Conservation (phyloP, 1,140 invertebrate species). For the Zaprionus inermis region DNA sequence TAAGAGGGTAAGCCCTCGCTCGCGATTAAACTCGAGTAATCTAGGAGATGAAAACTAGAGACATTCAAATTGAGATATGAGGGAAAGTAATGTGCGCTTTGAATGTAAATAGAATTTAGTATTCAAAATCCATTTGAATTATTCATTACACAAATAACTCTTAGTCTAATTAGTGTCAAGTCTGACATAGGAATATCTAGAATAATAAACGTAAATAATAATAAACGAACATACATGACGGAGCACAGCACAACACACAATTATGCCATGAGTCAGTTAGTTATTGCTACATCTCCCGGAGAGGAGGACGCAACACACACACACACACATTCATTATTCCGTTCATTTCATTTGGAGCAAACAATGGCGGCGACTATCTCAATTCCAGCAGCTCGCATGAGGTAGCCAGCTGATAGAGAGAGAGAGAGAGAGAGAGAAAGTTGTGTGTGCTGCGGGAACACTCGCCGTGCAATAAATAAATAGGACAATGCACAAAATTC, state of each 20-base stretch:
- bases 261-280: constrained; percentile 65
- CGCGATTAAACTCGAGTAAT: neutral
- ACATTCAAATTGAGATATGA: too few relatives aligned
- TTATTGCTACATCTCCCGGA: constrained; percentile 49
- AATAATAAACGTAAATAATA: constrained; percentile 61
- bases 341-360: constrained; percentile 68
- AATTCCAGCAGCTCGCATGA: constrained; percentile 57
- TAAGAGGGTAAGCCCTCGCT: neutral
- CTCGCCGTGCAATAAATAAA: constrained; percentile 72
- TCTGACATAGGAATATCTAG: constrained; percentile 5
- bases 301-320: constrained; percentile 1
- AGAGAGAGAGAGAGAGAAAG: constrained; percentile 26
- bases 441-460: constrained; percentile 42
- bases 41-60: too few relatives aligned
- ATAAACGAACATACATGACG: constrained; percentile 42
- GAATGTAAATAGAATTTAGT: too few relatives aligned
- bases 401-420: neutral
- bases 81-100: too few relatives aligned
- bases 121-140: neutral
- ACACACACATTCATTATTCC: constrained; percentile 55
- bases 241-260: constrained; percentile 20
- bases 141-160: neutral
- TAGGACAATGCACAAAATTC: constrained; percentile 72
- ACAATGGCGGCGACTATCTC: constrained; percentile 76
- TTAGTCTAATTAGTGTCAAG: constrained; percentile 35